Evolutionary conservation across 2,113 vertebrate species (phyloP), one percentile per base, ranked within the genome.

Genomic region (Cathartes aura): DNA sequence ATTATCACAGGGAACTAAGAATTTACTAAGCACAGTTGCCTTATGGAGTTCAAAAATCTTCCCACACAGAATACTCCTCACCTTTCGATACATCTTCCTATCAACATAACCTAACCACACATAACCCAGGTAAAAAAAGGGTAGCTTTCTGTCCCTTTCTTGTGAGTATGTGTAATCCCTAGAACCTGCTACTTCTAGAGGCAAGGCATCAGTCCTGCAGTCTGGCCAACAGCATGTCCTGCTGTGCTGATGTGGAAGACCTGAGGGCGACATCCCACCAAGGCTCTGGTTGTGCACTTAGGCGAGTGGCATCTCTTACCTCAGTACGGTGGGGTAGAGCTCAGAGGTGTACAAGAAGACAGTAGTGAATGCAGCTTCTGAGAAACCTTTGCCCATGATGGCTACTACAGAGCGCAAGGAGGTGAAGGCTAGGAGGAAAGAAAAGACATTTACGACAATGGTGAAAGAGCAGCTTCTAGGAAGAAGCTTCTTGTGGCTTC

Each of bases 321-420:
- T 99, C 67, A 99, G 89, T 16, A 99, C 98, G 1, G 99, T 99
- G 15, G 99, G 99, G 81, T 98, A 99, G 59, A 99, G 97, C 95
- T 99, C 99, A 3, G 99, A 98, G 48, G 98, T 99, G 94, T 99
- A 99, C 78, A 99, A 93, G 88, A 95, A 97, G 68, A 98, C 38
- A 0, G 98, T 99, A 21, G 97, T 98, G 98, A 99, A 99, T 7
- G 99, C 97, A 24, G 98, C 98, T 93, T 99, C 97, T 30, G 99
- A 98, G 96, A 98, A 99, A 15, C 98, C 98, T 94, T 99, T 99
- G 79, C 98, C 99, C 42, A 98, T 23, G 43, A 99, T 26, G 2
- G 98, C 98, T 43, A 99, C 87, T 38, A 98, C 89, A 0, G 98
- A 98, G 64, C 96, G 97, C 91, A 97, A 53, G 11, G 97, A 67